Conservation (phyloP, 2,113 vertebrate genomes). For the Forbesichthys agassizii region DNA sequence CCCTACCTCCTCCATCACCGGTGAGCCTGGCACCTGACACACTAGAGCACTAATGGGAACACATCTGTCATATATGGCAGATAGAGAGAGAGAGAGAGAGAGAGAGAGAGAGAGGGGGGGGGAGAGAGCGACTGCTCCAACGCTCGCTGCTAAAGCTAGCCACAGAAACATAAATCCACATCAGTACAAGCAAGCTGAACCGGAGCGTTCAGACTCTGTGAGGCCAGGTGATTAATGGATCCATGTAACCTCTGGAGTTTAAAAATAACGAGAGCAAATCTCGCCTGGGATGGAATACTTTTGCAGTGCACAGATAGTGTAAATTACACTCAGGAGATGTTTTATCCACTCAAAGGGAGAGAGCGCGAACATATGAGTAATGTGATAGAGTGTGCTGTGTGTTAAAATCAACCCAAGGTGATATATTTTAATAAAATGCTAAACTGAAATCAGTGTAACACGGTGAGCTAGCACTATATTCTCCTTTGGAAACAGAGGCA, state of each 20-base stretch:
- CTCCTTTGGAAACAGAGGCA: slow-evolving; percentile 38
- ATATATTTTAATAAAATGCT: slow-evolving; percentile 39
- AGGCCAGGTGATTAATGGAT: slow-evolving; percentile 65
- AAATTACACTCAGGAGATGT: slow-evolving; percentile 55
- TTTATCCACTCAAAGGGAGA: slow-evolving; percentile 51
- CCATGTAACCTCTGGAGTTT: slow-evolving; percentile 64
- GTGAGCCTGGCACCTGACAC: no score
- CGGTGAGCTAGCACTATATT: slow-evolving; percentile 24
- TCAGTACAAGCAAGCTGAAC: slow-evolving; percentile 49
- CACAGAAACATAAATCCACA: slow-evolving; percentile 59
- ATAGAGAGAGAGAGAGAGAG: no score
- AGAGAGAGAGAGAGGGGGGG: slow-evolving; percentile 2
- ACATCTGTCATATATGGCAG: no score
- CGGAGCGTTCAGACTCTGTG: slow-evolving; percentile 40
- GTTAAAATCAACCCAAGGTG: slow-evolving; percentile 25
- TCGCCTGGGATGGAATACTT: slow-evolving; percentile 53
- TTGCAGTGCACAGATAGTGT: slow-evolving; percentile 43
- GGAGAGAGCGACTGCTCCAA: slow-evolving; percentile 18
- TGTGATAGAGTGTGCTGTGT: slow-evolving; percentile 38
- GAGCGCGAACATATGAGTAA: slow-evolving; percentile 36
- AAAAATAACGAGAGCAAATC: slow-evolving; percentile 71
- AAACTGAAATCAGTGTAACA: slow-evolving; percentile 23
- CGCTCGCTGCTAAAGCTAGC: slow-evolving; percentile 35
- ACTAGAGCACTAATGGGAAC: no score
- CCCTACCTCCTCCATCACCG: no score